phyloP scores from a whole-genome alignment of 2,113 vertebrate genomes.

The Tamias sibiricus region DNA sequence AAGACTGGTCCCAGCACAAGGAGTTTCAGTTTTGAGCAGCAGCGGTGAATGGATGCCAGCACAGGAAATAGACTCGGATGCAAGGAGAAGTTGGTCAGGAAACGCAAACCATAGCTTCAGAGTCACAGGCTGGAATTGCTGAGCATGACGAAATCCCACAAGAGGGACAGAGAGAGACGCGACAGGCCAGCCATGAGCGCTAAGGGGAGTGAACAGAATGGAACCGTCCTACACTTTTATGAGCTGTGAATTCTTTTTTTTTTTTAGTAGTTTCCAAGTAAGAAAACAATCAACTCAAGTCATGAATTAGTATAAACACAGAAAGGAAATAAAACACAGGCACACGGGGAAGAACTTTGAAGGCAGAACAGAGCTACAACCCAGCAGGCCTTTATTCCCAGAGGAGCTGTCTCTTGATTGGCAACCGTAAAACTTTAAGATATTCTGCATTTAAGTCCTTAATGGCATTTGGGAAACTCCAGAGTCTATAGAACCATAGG shows the following conservation, averaged over 20 bases:
- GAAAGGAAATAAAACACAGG: slow-evolving; percentile 20
- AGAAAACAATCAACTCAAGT: slow-evolving; percentile 29
- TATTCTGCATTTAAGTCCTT: background rate
- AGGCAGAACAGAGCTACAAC: background rate
- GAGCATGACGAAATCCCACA: slow-evolving; percentile 65
- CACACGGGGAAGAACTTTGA: background rate
- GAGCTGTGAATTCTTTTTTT: background rate
- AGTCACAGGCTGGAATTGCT: slow-evolving; percentile 56
- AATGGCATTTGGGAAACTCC: background rate
- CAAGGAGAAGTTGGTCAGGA: slow-evolving; percentile 74
- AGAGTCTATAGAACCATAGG: background rate
- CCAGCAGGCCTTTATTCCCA: background rate
- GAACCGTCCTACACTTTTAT: background rate
- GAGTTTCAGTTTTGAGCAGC: slow-evolving; percentile 78
- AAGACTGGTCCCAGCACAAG: slow-evolving; percentile 59
- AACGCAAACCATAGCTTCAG: slow-evolving; percentile 44
- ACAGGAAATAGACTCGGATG: slow-evolving; percentile 57
- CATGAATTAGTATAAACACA: background rate
- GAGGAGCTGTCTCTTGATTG: background rate
- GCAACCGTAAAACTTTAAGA: background rate
- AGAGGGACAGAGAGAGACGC: slow-evolving; percentile 65
- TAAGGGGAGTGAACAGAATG: background rate
- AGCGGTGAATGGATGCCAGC: background rate
- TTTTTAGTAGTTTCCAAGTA: background rate
- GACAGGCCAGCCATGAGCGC: background rate